Conservation (phyloP, 2,797 vertebrate species). For the Rhynchotus rufescens region DNA sequence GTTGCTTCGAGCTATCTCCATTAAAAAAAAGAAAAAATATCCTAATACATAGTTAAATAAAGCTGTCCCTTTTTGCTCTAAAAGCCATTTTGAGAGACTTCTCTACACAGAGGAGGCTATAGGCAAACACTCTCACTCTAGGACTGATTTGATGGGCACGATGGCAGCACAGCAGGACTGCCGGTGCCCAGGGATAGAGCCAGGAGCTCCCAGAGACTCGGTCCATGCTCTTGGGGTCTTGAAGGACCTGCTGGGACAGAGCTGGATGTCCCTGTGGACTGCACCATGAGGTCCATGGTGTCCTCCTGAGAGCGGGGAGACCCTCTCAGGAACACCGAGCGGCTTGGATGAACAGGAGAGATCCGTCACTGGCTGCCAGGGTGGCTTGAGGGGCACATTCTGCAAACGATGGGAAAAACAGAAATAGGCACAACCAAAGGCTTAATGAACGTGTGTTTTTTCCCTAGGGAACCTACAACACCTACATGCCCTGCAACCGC, state of each 20-base stretch:
- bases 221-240: neutral
- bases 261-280: neutral
- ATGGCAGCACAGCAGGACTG: neutral
- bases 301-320: neutral
- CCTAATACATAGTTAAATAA: neutral
- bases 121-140: neutral
- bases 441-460: rapidly evolving
- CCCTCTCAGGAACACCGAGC: rapidly evolving
- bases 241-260: neutral
- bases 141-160: neutral
- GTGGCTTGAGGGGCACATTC: neutral
- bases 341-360: neutral
- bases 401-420: neutral
- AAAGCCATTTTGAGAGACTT: neutral
- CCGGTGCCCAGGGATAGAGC: neutral
- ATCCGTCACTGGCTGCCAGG: neutral
- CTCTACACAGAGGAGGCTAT: neutral
- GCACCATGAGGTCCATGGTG: rapidly evolving
- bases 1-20: neutral
- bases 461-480: neutral
- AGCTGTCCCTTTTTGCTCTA: neutral
- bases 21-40: neutral
- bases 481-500: rapidly evolving
- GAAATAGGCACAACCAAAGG: neutral
- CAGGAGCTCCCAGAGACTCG: neutral